Conservation (phyloP, 53 echinoderm and acorn worm species). For the Echinometra lucunter region DNA sequence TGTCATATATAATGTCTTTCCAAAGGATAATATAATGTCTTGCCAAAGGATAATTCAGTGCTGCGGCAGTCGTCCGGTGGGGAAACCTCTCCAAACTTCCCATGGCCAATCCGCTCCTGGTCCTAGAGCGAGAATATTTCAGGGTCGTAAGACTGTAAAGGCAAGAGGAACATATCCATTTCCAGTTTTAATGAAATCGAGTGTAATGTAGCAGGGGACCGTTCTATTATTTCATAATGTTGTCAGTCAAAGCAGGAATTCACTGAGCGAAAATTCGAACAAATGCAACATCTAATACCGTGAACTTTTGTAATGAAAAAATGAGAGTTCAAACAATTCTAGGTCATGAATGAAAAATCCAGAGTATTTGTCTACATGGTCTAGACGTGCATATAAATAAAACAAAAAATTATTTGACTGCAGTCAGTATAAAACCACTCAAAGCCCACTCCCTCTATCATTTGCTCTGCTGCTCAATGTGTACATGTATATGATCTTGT, state of each 20-base stretch:
- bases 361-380: background rate
- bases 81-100: too few relatives aligned
- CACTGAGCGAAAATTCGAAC: background rate
- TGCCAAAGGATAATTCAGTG: too few relatives aligned
- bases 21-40: too few relatives aligned
- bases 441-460: too few relatives aligned
- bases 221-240: background rate
- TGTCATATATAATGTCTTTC: too few relatives aligned
- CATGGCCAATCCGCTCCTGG: too few relatives aligned
- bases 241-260: background rate
- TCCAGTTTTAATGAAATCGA: background rate
- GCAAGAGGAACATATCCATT: slow-evolving; percentile 3
- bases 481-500: too few relatives aligned
- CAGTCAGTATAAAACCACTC: too few relatives aligned
- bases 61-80: too few relatives aligned
- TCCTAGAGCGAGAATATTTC: background rate
- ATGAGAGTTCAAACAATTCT: background rate
- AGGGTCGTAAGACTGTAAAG: background rate
- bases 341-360: background rate
- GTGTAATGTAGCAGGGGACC: slow-evolving; percentile 6
- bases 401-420: too few relatives aligned
- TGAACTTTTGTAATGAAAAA: background rate
- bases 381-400: background rate
- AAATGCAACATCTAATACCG: background rate
- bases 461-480: too few relatives aligned